phyloP scores from a whole-genome alignment of 2,113 vertebrate species.

The Eolophus roseicapilla region DNA sequence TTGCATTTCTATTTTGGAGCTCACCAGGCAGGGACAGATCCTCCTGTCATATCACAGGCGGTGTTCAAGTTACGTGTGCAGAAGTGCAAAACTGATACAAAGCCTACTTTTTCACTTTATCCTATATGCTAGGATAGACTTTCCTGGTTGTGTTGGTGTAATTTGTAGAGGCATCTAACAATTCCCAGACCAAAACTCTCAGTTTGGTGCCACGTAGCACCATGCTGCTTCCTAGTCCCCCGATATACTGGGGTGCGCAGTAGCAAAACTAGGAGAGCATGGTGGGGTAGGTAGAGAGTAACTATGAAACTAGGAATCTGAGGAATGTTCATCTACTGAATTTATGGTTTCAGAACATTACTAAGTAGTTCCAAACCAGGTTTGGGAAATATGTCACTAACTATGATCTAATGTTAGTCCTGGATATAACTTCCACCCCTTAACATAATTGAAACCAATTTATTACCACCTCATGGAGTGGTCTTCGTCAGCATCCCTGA shows the following conservation, averaged over 20 bases:
- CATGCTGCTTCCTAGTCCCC: neutral
- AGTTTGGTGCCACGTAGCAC: neutral
- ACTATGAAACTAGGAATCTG: neutral
- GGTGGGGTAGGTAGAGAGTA: neutral
- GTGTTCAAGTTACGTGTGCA: accelerated
- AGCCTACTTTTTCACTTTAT: neutral
- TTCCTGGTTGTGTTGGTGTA: neutral
- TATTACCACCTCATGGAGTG: neutral
- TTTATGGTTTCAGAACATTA: neutral
- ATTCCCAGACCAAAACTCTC: neutral
- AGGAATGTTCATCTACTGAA: neutral
- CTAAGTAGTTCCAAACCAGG: neutral
- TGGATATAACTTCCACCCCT: neutral
- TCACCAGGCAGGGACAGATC: neutral
- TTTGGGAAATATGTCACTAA: neutral
- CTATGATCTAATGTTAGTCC: neutral
- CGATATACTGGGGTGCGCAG: neutral
- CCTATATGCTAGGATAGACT: accelerated
- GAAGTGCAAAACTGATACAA: neutral
- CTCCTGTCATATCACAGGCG: neutral
- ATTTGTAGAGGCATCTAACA: neutral
- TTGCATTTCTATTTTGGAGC: neutral
- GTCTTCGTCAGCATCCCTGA: neutral
- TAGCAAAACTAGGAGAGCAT: neutral
- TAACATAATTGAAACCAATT: neutral